Evolutionary conservation across 1,140 invertebrate genomes (phyloP), one percentile per base, ranked within the genome.

Genomic region (Harpegnathos saltator): DNA sequence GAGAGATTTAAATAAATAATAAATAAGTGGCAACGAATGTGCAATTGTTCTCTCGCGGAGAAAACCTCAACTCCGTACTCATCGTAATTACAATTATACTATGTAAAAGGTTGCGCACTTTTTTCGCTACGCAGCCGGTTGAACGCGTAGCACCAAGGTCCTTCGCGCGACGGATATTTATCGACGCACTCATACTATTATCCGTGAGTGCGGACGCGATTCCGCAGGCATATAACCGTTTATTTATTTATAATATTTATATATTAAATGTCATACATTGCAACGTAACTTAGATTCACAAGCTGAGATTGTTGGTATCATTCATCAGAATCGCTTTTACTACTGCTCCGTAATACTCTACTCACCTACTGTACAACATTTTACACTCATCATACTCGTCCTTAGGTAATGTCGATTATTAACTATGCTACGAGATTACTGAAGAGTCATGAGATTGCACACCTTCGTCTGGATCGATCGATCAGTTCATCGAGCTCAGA

Each of bases 291-390:
- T 93, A 93, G 92, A 94, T 94, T 94, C 93, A 93, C 89, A 93
- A 94, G 92, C 91, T 94, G 92, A 93, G 92, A 94, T 94, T 94
- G 92, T 94, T 94, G 92, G 90, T 94, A 94, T 93, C 90, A 91
- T 92, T 94, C 74, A 71, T 88, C 87, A 91, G 85, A 86, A 91
- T 92, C 82, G 84, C n/a, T 89, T n/a, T n/a, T 86, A 91, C 87
- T 90, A 86, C 88, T 75, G 74, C 81, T 88, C 86, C 89, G 78
- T 93, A 94, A 93, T 93, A 93, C 92, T 93, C 92, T 93, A 92
- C 90, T 91, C 78, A 73, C 89, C 92, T 94, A 94, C 91, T 94
- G 92, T 94, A 94, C 93, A 94, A 93, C 93, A 94, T 94, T 94
- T 93, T 94, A 94, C 94, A 94, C 84, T 90, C 88, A 90, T 87